Percentiles rank a stretch among this genome's conserved stretches.
These are phyloP conservation scores for Dryocosmus kuriphilus DNA, from an alignment of 2,888 invertebrate species.

Conservation along the genomic window DNA sequence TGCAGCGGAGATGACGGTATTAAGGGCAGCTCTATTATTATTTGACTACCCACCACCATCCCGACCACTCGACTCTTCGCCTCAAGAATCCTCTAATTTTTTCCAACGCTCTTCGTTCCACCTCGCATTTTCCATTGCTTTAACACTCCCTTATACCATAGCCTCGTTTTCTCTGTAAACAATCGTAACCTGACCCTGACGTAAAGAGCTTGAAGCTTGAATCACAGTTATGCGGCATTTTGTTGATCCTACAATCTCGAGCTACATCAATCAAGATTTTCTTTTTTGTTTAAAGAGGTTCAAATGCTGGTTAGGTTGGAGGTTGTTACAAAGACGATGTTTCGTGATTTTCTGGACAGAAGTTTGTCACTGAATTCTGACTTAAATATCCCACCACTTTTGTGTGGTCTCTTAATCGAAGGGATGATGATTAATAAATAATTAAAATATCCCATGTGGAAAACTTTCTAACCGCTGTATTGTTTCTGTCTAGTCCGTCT, in stretches of 20 bases:
- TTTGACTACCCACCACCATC: constrained; percentile 66
- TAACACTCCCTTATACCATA: constrained; percentile 36
- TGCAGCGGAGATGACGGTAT: constrained; percentile 69
- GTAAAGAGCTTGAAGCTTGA: background rate
- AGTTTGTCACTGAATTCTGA: no score
- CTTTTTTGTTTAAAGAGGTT: background rate
- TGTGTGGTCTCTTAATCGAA: no score
- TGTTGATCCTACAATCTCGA: background rate
- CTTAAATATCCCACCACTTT: no score
- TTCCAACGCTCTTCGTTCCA: constrained; percentile 47
- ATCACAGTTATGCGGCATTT: constrained; percentile 30
- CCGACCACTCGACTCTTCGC: constrained; percentile 65
- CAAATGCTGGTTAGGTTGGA: no score
- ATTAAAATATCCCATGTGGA: no score
- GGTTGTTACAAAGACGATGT: no score
- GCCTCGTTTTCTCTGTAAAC: constrained; percentile 44
- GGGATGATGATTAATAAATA: no score
- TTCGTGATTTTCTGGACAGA: no score
- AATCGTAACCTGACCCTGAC: constrained; percentile 39
- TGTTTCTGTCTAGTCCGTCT: no score
- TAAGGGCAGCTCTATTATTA: constrained; percentile 74
- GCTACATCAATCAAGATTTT: background rate
- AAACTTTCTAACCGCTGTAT: no score
- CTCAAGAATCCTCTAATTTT: constrained; percentile 69
- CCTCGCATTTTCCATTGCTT: constrained; percentile 20